A percentile compares a stretch with the other conserved stretches of the same genome.
Conservation (phyloP, 2,888 invertebrate genomes). For the Trichogramma evanescens region DNA sequence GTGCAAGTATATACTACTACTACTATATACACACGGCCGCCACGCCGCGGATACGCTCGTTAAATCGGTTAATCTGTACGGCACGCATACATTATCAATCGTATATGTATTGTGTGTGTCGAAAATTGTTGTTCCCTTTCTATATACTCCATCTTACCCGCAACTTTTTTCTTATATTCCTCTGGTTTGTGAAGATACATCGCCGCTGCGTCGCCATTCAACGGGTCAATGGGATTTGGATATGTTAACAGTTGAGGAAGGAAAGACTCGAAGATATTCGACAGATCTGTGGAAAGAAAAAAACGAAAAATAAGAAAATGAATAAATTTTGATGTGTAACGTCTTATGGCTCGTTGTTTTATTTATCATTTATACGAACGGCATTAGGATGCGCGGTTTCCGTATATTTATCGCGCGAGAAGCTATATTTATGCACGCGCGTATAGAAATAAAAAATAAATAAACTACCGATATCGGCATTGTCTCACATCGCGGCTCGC, state of each 20-base stretch:
- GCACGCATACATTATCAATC: neutral
- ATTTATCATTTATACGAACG: neutral
- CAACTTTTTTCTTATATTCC: constrained; percentile 98
- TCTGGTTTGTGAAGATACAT: constrained; percentile 99
- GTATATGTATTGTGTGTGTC: neutral
- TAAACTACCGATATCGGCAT: neutral
- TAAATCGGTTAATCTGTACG: no score
- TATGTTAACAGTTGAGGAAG: constrained; percentile 98
- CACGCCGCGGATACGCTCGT: no score
- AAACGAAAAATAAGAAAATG: neutral
- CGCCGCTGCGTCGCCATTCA: constrained; percentile 99
- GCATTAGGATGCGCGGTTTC: no score
- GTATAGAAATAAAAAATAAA: neutral
- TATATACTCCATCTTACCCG: constrained; percentile 54
- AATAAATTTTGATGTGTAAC: no score
- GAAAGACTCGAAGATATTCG: constrained; percentile 99
- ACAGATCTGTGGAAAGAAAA: constrained; percentile 67
- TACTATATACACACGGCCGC: no score
- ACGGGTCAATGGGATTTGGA: constrained; percentile 98
- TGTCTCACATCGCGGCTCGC: neutral
- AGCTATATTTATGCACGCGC: neutral
- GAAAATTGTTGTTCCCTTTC: neutral
- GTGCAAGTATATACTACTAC: no score
- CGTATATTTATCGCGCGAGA: neutral
- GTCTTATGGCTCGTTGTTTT: no score